Evolutionary conservation across 2,113 vertebrate species (phyloP).

Genomic region (Xenopus tropicalis): UCB_Xtro_10.0 CM004443.2:210509501-210510000

Average conservation of each 20-base stretch:
- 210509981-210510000: too few relatives aligned
- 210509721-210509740: slow-evolving; percentile 9
- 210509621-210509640: background rate
- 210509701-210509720: background rate
- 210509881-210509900: background rate
- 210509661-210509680: background rate
- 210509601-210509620: background rate
- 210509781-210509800: background rate
- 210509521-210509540: too few relatives aligned
- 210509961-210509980: too few relatives aligned
- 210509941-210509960: background rate
- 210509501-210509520: too few relatives aligned
- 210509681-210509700: background rate
- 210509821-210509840: background rate
- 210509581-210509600: slow-evolving; percentile 49
- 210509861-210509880: background rate
- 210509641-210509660: background rate
- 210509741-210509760: background rate
- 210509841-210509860: background rate
- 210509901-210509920: background rate
- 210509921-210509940: background rate
- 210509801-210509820: background rate
- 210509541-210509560: too few relatives aligned
- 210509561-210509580: background rate
- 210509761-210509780: background rate